These are phyloP conservation scores for Girardia tigrina DNA, from an alignment of 2,888 invertebrate species.

Conservation along the genomic window DNA sequence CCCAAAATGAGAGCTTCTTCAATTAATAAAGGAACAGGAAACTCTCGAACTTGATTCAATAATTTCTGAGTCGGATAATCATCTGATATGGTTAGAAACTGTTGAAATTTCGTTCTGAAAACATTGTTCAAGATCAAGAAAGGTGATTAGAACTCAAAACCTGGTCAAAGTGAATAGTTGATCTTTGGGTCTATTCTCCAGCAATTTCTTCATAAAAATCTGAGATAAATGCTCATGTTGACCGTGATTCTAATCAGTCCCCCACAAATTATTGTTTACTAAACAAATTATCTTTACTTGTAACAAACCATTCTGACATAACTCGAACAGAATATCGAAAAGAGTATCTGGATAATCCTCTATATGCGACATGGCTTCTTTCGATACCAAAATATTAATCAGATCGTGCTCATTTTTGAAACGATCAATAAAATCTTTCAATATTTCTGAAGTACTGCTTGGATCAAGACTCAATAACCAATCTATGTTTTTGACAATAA, in stretches of 20 bases:
- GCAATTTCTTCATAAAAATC: conserved; percentile 2
- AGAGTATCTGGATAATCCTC: neutral
- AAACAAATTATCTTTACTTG: neutral
- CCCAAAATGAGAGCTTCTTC: neutral
- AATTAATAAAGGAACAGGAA: neutral
- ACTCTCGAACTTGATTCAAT: neutral
- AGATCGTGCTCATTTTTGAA: neutral
- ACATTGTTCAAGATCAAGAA: too few relatives aligned
- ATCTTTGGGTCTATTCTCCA: neutral
- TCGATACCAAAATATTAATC: neutral
- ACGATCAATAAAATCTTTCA: neutral
- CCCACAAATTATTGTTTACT: neutral
- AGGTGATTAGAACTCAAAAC: neutral
- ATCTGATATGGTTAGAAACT: neutral
- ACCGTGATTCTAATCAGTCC: neutral
- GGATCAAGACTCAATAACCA: neutral
- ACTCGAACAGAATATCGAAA: neutral
- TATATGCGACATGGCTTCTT: neutral
- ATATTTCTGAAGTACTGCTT: neutral
- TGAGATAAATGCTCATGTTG: conserved; percentile 19
- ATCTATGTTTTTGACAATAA: neutral
- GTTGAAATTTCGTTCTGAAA: neutral
- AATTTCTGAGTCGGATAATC: conserved; percentile 17
- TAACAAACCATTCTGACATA: neutral
- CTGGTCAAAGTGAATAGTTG: neutral